Base-by-base conservation (phyloP, 2,888 invertebrate species). In the Parnassius glacialis region DNA sequence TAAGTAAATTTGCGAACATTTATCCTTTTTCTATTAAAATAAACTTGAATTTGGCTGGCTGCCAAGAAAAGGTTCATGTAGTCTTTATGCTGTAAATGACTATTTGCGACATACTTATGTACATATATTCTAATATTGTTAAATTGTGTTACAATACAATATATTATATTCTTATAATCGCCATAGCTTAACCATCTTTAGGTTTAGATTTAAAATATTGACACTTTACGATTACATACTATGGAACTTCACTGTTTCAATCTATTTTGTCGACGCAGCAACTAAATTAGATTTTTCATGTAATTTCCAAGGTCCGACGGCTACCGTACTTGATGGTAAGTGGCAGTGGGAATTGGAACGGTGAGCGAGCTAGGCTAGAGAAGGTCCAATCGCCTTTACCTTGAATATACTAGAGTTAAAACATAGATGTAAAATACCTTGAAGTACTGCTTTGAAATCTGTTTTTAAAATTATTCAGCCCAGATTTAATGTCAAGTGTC, bases 21-120 rank as follows among this genome's bases (percentile, higher is more conserved):
- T 41, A 12, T 45, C 55, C 45, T n/a, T 13, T 45, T 34, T 13
- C 51, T 52, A 55, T 51, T 56, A 47, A 42, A 58, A 47, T 43
- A 47, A 53, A 55, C 51, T 12, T 41, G 57, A 53, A 48, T 62
- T 62, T 57, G 62, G 51, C 47, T 13, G 52, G 44, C 50, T 51
- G 58, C 58, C 62, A 59, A 62, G 52, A 54, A 62, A 51, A 57
- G 34, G 34, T 34, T 34, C 34, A 7, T 34, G 34, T 34, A 34
- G 34, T 34, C 34, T 34, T 34, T 34, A 34, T 34, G 34, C 7
- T 34, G 34, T 5, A 34, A 34, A 34, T 34, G 34, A 7, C 34
- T 5, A 5, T 25, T 7, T 34, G 34, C 7, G 34, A 34, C 34
- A 5, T 25, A 25, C 7, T 25, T 25, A 25, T 20, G 20, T 20